phyloP scores from a whole-genome alignment of 1,140 invertebrate species.

The Procambarus virginalis region DNA sequence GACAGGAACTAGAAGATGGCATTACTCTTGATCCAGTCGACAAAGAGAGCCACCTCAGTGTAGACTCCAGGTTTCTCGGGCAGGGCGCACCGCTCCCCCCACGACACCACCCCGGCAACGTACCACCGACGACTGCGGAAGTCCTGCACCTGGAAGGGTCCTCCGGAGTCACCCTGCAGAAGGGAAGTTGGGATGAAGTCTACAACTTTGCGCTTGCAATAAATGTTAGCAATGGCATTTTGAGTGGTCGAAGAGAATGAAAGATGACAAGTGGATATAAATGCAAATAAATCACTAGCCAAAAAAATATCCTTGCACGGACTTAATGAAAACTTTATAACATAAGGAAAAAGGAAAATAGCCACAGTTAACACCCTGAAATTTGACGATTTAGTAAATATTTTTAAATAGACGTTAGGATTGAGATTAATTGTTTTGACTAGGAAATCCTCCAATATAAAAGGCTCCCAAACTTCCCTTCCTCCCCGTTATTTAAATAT shows the following conservation, averaged over 20 bases:
- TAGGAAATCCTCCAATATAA: too few relatives aligned
- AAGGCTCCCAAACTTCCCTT: too few relatives aligned
- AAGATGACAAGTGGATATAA: too few relatives aligned
- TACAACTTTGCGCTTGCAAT: too few relatives aligned
- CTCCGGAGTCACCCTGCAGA: constrained; percentile 68
- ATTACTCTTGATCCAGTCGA: constrained; percentile 77
- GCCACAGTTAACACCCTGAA: too few relatives aligned
- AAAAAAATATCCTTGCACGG: not conserved
- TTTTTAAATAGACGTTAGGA: too few relatives aligned
- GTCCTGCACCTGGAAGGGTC: constrained; percentile 59
- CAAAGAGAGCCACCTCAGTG: constrained; percentile 77
- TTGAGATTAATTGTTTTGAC: too few relatives aligned
- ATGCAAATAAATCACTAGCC: too few relatives aligned
- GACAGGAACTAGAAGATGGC: not conserved
- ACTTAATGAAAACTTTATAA: not conserved
- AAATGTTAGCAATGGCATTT: not conserved
- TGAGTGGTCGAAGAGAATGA: too few relatives aligned
- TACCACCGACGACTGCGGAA: constrained; percentile 24
- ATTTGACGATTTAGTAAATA: too few relatives aligned
- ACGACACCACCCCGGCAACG: constrained; percentile 72
- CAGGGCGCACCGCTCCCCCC: constrained; percentile 81
- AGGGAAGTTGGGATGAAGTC: not conserved
- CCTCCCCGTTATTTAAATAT: too few relatives aligned
- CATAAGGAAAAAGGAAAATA: too few relatives aligned
- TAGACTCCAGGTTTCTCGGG: constrained; percentile 80